These are phyloP conservation scores for Ganaspis brasiliensis DNA, from an alignment of 2,888 invertebrate genomes.

Conservation along the genomic window DNA sequence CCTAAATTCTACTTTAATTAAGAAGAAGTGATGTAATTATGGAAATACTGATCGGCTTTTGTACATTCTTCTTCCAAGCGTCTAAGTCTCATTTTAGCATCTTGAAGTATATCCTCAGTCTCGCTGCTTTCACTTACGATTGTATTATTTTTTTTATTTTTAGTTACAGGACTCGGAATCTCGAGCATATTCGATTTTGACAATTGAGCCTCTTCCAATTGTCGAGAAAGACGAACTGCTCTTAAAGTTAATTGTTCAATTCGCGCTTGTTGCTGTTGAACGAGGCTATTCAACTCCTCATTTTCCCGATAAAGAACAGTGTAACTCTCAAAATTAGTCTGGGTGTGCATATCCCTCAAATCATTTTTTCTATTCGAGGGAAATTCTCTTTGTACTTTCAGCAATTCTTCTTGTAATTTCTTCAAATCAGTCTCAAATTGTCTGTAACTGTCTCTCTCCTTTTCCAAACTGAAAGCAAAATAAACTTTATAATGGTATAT, in stretches of 20 bases:
- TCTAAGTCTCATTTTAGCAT: slow-evolving; percentile 75
- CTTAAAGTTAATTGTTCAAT: slow-evolving; percentile 75
- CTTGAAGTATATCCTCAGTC: slow-evolving; percentile 77
- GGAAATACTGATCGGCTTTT: slow-evolving; percentile 75
- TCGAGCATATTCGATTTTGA: slow-evolving; percentile 59
- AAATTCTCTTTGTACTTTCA: slow-evolving; percentile 66
- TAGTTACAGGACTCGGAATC: slow-evolving; percentile 57
- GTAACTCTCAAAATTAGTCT: slow-evolving; percentile 70
- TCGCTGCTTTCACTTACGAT: slow-evolving; percentile 77
- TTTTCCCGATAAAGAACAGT: slow-evolving; percentile 69
- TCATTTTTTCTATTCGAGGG: slow-evolving; percentile 50
- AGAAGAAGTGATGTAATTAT: slow-evolving; percentile 66
- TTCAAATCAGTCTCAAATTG: slow-evolving; percentile 72
- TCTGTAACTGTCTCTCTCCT: slow-evolving; percentile 68
- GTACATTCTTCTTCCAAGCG: slow-evolving; percentile 76
- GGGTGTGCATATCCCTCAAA: slow-evolving; percentile 68
- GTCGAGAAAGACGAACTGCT: slow-evolving; percentile 71
- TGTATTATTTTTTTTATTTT: slow-evolving; percentile 65
- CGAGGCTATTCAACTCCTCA: slow-evolving; percentile 70
- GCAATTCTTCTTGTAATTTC: slow-evolving; percentile 72
- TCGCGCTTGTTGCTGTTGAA: slow-evolving; percentile 73
- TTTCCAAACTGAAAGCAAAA: slow-evolving; percentile 70
- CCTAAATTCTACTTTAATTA: background rate
- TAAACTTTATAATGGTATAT: background rate
- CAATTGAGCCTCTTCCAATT: slow-evolving; percentile 73